These are phyloP conservation scores for Anthopleura xanthogrammica DNA, from an alignment of 92 coral and sea anemone genomes.

Conservation along the genomic window DNA sequence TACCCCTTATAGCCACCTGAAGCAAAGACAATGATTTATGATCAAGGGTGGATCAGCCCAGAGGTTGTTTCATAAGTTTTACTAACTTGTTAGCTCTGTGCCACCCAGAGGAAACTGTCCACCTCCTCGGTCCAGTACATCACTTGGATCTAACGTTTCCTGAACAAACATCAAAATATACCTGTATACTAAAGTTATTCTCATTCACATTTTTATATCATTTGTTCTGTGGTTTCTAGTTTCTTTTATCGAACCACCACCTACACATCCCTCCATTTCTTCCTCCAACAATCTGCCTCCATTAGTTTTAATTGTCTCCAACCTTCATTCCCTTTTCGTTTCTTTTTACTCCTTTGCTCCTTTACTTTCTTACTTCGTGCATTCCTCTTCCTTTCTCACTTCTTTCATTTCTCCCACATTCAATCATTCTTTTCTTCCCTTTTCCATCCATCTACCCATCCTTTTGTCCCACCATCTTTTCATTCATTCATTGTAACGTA, in stretches of 20 bases:
- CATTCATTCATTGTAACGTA: constrained; percentile 54
- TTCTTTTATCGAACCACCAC: background rate
- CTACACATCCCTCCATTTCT: background rate
- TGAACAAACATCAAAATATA: constrained; percentile 13
- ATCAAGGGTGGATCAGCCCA: no score
- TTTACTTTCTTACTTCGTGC: no score
- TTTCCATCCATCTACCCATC: background rate
- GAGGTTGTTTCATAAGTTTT: no score
- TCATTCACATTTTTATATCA: background rate
- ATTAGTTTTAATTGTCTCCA: no score
- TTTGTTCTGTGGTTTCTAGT: background rate
- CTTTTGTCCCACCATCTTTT: constrained; percentile 59
- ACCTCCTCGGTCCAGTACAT: constrained; percentile 70
- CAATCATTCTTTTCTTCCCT: no score
- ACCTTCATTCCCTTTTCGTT: no score
- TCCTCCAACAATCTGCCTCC: background rate
- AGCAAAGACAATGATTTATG: background rate
- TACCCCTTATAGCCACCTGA: constrained; percentile 98
- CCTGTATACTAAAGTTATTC: background rate
- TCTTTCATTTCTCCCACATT: background rate
- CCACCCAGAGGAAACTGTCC: constrained; percentile 98
- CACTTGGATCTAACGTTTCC: constrained; percentile 79
- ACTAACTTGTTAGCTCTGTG: constrained; percentile 43
- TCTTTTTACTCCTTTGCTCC: no score
- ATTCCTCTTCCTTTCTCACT: background rate